Evolutionary conservation across 2,888 invertebrate genomes (phyloP), one percentile per base, ranked within the genome.

Genomic region (Synergus umbraculus): DNA sequence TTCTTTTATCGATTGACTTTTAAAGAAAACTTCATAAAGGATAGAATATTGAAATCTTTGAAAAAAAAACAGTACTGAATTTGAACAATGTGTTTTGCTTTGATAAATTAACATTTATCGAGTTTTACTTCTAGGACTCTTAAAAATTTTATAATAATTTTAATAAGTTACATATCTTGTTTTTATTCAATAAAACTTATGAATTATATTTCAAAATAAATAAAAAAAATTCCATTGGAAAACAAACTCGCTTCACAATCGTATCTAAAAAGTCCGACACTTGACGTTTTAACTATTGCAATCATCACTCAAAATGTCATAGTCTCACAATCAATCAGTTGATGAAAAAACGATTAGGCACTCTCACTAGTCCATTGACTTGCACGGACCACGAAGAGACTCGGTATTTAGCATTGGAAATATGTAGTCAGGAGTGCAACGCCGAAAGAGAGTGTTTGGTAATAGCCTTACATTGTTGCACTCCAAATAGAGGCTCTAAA

Each of bases 401-500:
- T 82, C 87, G 83, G 79, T 80, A 80, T 86, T 85, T 78, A 79
- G 29, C 80, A 78, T 85, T 78, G 41, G 77, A 85, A 83, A 81
- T 85, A 83, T 78, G 81, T 78, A 79, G 78, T 63, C 78, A 79
- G 73, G 69, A 76, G 73, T 76, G 78, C 82, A 81, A 84, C 81
- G 80, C 78, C 78, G 77, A 83, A 81, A 81, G 80, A 83, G 81
- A 82, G 83, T 83, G 81, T 77, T 60, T 69, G 66, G 76, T 44
- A 63, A 60, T 78, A 84, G 87, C 88, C 89, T 87, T 88, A 87
- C 82, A 87, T 88, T 86, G 85, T 85, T 84, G 82, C 54, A 83
- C 84, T 83, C 84, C 79, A 85, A 89, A 89, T 88, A 89, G 88
- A 81, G 76, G 77, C 76, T 84, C 83, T 86, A 82, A 85, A 89